Evolutionary conservation across 2,113 vertebrate genomes (phyloP), one percentile per base, ranked within the genome.

Genomic region (Dicerorhinus sumatrensis): DNA sequence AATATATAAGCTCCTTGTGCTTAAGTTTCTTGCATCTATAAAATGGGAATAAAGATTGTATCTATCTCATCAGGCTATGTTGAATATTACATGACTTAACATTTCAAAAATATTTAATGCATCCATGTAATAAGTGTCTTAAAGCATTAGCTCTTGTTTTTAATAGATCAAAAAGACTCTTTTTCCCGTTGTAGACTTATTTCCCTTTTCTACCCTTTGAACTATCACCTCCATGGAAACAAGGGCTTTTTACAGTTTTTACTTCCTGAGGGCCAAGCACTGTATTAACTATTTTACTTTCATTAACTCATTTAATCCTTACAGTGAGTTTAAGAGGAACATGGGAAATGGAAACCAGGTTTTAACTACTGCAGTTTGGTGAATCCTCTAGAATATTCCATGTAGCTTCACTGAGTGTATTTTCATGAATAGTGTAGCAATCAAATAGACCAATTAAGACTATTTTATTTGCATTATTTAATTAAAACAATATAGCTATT

Each of bases 401-500:
- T 31, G 9, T 20, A 48, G 51, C 67, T 80, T 83, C 14, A 25
- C 8, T 67, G 29, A 83, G 14, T 70, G 2, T 31, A 56, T 62
- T 92, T 96, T 93, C 18, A 82, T 81, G 84, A 93, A 60, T 65
- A 86, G 8, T 65, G 20, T 46, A 79, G 10, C 51, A 54, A 88
- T 67, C 25, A 65, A 88, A 73, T 72, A 81, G 85, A 82, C 46
- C 8, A 42, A 17, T 82, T 76, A 62, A 72, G 27, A 65, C 16
- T 48, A 33, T 58, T 27, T 80, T 33, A 67, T 93, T 93, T 95
- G 16, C 8, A 70, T 62, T 60, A 56, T 69, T 42, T 89, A 86
- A 75, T 62, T 89, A 76, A 77, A 97, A 73, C 7, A 69, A 6
- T 14, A 5, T 17, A 92, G 8, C 3, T 8, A 72, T 82, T 95